These are phyloP conservation scores for Manis crassicaudata DNA, from an alignment of 2,797 vertebrate genomes.

Conservation along the genomic window DNA sequence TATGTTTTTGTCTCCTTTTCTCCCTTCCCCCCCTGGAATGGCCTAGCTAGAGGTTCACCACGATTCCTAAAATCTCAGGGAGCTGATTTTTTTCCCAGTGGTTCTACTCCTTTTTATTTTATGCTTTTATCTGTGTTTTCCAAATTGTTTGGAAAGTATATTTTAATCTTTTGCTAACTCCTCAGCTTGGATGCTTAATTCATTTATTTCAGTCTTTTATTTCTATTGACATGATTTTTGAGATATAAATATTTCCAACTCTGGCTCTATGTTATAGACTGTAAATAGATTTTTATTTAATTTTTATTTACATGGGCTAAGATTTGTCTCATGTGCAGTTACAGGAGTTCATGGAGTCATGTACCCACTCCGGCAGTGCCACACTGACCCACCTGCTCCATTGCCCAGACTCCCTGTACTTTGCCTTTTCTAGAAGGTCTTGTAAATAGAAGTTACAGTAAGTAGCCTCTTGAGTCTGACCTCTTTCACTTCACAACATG, in stretches of 20 bases:
- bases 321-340: not conserved
- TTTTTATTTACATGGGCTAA: not conserved
- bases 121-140: not conserved
- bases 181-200: not conserved
- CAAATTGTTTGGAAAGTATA: too few relatives aligned
- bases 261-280: not conserved
- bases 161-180: not conserved
- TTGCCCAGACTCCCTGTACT: not conserved
- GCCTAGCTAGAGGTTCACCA: too few relatives aligned
- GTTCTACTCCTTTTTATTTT: not conserved
- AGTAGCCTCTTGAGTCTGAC: not conserved
- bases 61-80: not conserved
- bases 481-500: not conserved
- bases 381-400: too few relatives aligned
- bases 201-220: not conserved
- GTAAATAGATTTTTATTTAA: not conserved
- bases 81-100: not conserved
- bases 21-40: not conserved
- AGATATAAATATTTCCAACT: not conserved
- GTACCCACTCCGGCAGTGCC: not conserved
- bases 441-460: not conserved
- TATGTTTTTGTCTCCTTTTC: accelerated
- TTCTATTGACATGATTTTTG: not conserved
- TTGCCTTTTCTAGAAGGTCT: not conserved
- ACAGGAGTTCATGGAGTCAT: not conserved